A percentile compares a stretch with the other conserved stretches of the same genome.
These are phyloP conservation scores for Conomelus anceps DNA, from an alignment of 2,888 invertebrate genomes.

Conservation along the genomic window DNA sequence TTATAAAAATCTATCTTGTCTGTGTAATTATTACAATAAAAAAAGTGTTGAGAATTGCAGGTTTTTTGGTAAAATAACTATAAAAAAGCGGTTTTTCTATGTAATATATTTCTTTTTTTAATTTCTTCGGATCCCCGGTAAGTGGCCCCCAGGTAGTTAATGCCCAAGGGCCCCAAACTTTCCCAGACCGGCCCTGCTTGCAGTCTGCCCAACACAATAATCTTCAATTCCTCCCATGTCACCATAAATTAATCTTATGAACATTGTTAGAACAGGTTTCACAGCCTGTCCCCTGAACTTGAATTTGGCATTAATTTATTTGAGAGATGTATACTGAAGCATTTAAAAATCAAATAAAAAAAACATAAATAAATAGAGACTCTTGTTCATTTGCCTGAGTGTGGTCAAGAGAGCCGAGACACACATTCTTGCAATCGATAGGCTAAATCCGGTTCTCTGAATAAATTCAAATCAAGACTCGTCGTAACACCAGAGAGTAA, in stretches of 20 bases:
- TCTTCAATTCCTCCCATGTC: background rate
- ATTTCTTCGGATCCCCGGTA: too few relatives aligned
- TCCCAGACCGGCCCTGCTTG: too few relatives aligned
- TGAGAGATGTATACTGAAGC: background rate
- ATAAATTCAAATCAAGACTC: background rate
- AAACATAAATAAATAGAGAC: background rate
- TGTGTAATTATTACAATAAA: too few relatives aligned
- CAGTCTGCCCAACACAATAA: background rate
- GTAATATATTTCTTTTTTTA: too few relatives aligned
- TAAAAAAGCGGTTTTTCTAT: too few relatives aligned
- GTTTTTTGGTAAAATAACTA: too few relatives aligned
- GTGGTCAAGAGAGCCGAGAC: background rate
- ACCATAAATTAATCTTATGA: background rate
- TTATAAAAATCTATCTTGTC: too few relatives aligned
- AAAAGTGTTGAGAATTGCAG: too few relatives aligned
- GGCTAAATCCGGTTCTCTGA: background rate
- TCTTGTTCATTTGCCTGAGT: background rate
- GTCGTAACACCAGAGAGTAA: background rate
- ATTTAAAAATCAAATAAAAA: background rate
- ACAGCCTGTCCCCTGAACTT: background rate
- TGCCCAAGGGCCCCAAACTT: too few relatives aligned
- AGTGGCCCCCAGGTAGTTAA: too few relatives aligned
- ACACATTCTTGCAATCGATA: background rate
- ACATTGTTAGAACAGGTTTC: background rate
- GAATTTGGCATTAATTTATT: background rate